Percentiles rank a stretch among this genome's conserved stretches.
These are phyloP conservation scores for Acestrorhynchus altus DNA, from an alignment of 2,797 vertebrate species.

Conservation along the genomic window DNA sequence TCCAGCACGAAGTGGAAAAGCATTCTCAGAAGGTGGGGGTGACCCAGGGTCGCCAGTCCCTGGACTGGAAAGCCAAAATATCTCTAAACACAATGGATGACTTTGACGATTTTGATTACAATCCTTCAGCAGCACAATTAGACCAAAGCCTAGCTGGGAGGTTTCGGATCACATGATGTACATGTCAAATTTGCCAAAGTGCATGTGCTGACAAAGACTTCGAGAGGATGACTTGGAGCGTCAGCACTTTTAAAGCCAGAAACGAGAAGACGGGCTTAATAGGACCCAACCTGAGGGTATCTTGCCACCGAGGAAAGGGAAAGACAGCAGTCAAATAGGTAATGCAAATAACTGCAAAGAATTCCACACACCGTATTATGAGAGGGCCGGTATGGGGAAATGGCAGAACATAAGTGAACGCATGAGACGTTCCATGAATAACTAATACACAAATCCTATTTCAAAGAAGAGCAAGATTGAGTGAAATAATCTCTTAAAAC, in stretches of 20 bases:
- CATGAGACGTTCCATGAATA: slow-evolving; percentile 44
- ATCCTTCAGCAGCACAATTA: slow-evolving; percentile 1
- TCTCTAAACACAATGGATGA: slow-evolving; percentile 12
- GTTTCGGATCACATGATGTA: neutral
- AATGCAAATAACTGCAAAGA: slow-evolving; percentile 11
- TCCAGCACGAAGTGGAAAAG: slow-evolving; percentile 41
- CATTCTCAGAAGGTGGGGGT: slow-evolving; percentile 23
- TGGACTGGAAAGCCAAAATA: slow-evolving; percentile 35
- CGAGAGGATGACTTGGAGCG: neutral
- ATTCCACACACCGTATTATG: slow-evolving; percentile 17
- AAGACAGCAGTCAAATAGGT: slow-evolving; percentile 5
- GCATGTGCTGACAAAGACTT: slow-evolving; percentile 19
- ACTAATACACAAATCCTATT: slow-evolving; percentile 53
- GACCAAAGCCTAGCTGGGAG: neutral
- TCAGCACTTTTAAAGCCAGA: slow-evolving; percentile 22
- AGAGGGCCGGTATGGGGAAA: slow-evolving; percentile 26
- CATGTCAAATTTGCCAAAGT: slow-evolving; percentile 13
- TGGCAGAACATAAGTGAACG: slow-evolving; percentile 31
- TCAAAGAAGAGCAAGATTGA: slow-evolving; percentile 48
- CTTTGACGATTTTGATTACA: slow-evolving; percentile 10
- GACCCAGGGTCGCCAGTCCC: slow-evolving; percentile 19
- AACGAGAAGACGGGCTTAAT: neutral
- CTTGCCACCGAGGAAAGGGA: neutral
- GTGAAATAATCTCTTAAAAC: slow-evolving; percentile 57
- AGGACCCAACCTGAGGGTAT: neutral